These are phyloP conservation scores for Drosophila grimshawi DNA, from an alignment of 1,140 invertebrate genomes.

Conservation along the genomic window DNA sequence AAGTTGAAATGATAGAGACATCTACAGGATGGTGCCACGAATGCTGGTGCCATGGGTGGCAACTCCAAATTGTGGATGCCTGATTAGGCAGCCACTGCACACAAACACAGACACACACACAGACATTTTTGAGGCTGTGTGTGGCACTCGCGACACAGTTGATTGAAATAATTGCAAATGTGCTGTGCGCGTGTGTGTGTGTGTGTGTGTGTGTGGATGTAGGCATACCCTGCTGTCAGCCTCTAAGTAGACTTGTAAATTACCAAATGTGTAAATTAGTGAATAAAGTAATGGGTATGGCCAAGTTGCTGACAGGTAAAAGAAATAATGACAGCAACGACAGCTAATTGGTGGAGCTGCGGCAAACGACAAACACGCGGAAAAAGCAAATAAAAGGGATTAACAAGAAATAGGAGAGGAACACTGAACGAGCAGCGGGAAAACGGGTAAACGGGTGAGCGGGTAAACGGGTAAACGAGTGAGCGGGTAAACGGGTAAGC, in stretches of 20 bases:
- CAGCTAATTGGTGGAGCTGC: conserved; percentile 23
- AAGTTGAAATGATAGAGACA: conserved; percentile 60
- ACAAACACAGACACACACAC: conserved; percentile 10
- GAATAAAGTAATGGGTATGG: conserved; percentile 6
- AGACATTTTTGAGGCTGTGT: conserved; percentile 45
- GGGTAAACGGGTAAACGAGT: too few relatives aligned
- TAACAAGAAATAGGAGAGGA: not conserved
- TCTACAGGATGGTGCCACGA: not conserved
- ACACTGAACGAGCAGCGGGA: not conserved
- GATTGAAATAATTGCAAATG: conserved; percentile 57
- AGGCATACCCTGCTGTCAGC: not conserved
- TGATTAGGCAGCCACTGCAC: conserved; percentile 38
- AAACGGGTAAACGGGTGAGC: too few relatives aligned
- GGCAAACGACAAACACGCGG: not conserved
- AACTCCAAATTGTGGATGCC: conserved; percentile 17
- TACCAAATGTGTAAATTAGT: conserved; percentile 54
- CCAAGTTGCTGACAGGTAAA: conserved; percentile 38
- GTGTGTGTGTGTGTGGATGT: not conserved
- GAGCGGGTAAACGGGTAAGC: too few relatives aligned
- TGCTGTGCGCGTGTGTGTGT: not conserved
- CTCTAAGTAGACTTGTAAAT: conserved; percentile 49
- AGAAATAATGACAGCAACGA: conserved; percentile 16
- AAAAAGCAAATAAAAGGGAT: conserved; percentile 8
- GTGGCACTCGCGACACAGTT: conserved; percentile 44
- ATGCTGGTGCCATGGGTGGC: not conserved